Evolutionary conservation across 2,888 invertebrate genomes (phyloP), one percentile per base, ranked within the genome.

Genomic region (Ectemnius lituratus): DNA sequence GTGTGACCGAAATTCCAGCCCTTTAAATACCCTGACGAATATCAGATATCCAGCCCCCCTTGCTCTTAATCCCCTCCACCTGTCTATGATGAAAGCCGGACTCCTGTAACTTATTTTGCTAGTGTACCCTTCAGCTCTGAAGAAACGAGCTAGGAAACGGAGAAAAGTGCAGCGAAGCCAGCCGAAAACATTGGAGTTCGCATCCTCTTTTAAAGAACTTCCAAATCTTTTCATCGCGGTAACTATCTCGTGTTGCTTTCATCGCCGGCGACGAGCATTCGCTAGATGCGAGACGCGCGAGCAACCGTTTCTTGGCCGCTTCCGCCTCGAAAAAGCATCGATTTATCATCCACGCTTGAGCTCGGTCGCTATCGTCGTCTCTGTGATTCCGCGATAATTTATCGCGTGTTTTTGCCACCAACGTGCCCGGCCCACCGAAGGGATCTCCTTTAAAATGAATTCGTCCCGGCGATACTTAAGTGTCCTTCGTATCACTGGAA

Each of bases 381-480:
- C 16, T 16, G 52, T 52, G 52, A 52, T 52, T 52, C 52, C 52
- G 52, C 52, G 52, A 52, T 52, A 52, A 52, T 52, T 52, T 52
- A 52, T 52, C 52, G 52, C 52, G 52, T 52, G 52, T 52, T 52
- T 52, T 52, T 52, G 52, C 52, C 8, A 37, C 37, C 37, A 16
- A 11, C 52, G 52, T 2, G 52, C 3, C 3, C 52, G 52, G 52
- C 52, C 52, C 52, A 14, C 52, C 52, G 52, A 52, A 52, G 52
- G 52, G 52, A 52, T 52, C 52, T 52, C 52, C n/a, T 52, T 52
- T 52, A 52, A 52, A 52, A 52, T 52, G 52, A 52, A 52, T 52
- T 52, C 52, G 52, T 52, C 52, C n/a, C 52, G 16, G 52, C 52
- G 52, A 37, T 37, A 37, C 37, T 37, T 37, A 37, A 37, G 52